Percentiles rank a stretch among this genome's conserved stretches.
phyloP scores from a whole-genome alignment of 2,113 vertebrate species.

The Bos javanicus region DNA sequence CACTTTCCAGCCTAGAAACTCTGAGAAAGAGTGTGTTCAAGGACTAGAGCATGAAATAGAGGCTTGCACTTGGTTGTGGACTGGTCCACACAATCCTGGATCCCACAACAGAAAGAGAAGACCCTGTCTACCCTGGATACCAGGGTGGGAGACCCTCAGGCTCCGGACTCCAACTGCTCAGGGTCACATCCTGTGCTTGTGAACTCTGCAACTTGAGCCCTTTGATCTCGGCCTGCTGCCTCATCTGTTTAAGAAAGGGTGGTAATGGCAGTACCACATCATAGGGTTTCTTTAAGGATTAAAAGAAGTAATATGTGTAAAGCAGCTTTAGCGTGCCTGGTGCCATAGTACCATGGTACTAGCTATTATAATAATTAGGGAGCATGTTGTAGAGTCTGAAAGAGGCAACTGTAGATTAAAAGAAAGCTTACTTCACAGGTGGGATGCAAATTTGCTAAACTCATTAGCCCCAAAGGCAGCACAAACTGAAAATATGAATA shows the following conservation, averaged over 20 bases:
- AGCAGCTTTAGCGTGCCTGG: neutral
- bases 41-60: neutral
- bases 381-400: neutral
- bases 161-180: neutral
- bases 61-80: neutral
- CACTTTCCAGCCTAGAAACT: neutral
- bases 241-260: neutral
- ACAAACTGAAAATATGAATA: conserved; percentile 34
- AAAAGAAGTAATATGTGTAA: neutral
- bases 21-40: neutral
- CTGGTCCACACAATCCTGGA: neutral
- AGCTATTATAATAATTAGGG: neutral
- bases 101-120: rapidly evolving
- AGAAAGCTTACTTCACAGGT: neutral
- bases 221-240: neutral
- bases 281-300: neutral
- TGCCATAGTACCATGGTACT: neutral
- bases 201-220: neutral
- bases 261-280: neutral
- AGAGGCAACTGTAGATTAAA: neutral
- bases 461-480: neutral
- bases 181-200: neutral
- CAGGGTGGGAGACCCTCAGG: neutral
- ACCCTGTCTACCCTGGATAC: rapidly evolving
- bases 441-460: neutral